Percentiles rank a stretch among this genome's conserved stretches.
phyloP scores from a whole-genome alignment of 1,140 invertebrate species.

The Diabrotica undecimpunctata region DNA sequence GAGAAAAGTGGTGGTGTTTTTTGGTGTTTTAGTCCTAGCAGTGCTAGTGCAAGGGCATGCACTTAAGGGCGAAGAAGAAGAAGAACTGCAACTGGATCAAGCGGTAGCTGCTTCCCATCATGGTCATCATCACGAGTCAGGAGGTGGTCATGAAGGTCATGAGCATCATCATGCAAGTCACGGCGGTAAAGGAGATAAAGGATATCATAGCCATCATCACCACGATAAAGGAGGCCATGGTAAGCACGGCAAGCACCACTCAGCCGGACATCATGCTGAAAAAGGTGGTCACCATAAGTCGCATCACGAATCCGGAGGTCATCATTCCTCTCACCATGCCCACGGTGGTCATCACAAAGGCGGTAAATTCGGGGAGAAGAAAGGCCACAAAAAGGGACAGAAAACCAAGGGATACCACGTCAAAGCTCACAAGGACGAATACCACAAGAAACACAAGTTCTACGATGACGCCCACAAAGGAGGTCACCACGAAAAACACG shows the following conservation, averaged over 20 bases:
- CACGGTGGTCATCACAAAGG: constrained; percentile 71
- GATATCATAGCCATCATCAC: constrained; percentile 63
- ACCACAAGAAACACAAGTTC: constrained; percentile 76
- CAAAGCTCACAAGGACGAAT: constrained; percentile 76
- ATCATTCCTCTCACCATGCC: constrained; percentile 68
- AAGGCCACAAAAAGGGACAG: constrained; percentile 65
- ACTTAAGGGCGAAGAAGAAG: constrained; percentile 47
- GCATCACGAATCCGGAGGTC: constrained; percentile 67
- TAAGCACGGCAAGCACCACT: constrained; percentile 67
- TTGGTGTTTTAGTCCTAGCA: constrained; percentile 25
- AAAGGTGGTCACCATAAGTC: constrained; percentile 72
- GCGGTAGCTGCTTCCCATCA: constrained; percentile 51
- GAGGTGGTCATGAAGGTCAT: constrained; percentile 62
- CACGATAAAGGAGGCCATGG: constrained; percentile 67
- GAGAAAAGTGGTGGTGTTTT: constrained; percentile 35
- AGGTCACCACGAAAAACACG: constrained; percentile 70
- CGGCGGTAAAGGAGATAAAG: constrained; percentile 65
- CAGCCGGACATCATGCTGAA: constrained; percentile 67
- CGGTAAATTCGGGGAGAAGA: constrained; percentile 66
- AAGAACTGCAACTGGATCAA: constrained; percentile 49
- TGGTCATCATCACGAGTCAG: constrained; percentile 54
- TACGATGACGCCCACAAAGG: constrained; percentile 73
- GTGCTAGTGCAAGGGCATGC: not conserved
- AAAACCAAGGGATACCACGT: constrained; percentile 72
- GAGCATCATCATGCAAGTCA: constrained; percentile 60